Evolutionary conservation across 2,113 vertebrate species (phyloP).

Genomic region (Dicaeum eximium): DNA sequence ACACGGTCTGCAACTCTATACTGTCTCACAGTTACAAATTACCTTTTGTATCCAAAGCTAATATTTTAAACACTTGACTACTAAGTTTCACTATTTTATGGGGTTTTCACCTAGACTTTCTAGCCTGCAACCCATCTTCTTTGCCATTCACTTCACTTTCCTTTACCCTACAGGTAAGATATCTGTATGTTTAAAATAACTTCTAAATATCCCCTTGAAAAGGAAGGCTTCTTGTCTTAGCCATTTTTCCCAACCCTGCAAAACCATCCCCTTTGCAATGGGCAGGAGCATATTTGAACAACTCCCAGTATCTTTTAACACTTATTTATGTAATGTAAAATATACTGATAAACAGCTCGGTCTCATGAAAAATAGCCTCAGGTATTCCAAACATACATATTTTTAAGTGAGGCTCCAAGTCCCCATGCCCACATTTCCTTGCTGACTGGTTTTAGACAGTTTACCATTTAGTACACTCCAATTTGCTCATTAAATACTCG

Average conservation of each 20-base stretch:
- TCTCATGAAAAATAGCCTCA: not conserved
- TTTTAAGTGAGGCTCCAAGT: not conserved
- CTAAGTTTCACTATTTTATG: not conserved
- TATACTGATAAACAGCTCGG: not conserved
- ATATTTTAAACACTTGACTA: not conserved
- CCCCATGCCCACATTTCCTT: not conserved
- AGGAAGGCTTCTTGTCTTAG: not conserved
- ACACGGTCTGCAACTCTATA: accelerated
- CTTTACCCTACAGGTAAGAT: not conserved
- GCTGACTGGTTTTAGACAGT: not conserved
- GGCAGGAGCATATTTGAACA: not conserved
- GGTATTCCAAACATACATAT: not conserved
- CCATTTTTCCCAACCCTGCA: not conserved
- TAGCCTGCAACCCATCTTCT: not conserved
- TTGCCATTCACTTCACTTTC: not conserved
- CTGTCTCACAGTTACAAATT: not conserved
- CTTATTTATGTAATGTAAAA: not conserved
- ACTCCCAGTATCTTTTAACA: not conserved
- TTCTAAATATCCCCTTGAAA: not conserved
- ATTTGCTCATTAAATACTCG: not conserved
- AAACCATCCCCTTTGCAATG: not conserved
- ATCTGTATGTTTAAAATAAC: not conserved
- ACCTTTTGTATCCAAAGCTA: not conserved
- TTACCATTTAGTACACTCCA: not conserved
- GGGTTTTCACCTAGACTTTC: not conserved